A percentile compares a stretch with the other conserved stretches of the same genome.
These are phyloP conservation scores for Thecophora atra DNA, from an alignment of 2,888 invertebrate genomes.

Conservation along the genomic window DNA sequence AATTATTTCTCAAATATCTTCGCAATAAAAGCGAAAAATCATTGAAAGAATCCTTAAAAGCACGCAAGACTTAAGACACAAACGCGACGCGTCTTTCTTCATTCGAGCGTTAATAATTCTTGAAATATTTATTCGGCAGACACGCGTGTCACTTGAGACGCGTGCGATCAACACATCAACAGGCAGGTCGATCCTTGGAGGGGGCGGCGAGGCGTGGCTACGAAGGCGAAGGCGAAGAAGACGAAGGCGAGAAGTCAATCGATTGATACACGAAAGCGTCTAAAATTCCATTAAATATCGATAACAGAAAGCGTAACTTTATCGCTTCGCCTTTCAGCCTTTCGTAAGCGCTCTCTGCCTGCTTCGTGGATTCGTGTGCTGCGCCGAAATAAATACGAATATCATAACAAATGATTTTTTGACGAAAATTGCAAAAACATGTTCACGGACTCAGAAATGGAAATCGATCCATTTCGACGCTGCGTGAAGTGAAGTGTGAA, in stretches of 20 bases:
- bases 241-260: neutral
- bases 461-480: slow-evolving; percentile 29
- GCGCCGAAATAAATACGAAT: slow-evolving; percentile 5
- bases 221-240: neutral
- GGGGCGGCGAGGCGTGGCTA: neutral
- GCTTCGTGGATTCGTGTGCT: neutral
- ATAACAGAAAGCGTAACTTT: slow-evolving; percentile 17
- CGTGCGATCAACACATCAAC: slow-evolving; percentile 59
- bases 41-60: too few relatives aligned
- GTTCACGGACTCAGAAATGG: slow-evolving; percentile 6
- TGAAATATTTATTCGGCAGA: slow-evolving; percentile 32
- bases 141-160: slow-evolving; percentile 63
- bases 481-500: slow-evolving; percentile 33
- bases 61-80: neutral
- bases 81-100: neutral
- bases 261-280: neutral
- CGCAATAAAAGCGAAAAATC: too few relatives aligned
- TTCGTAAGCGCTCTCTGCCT: neutral
- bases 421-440: slow-evolving; percentile 3
- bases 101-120: neutral
- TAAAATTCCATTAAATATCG: slow-evolving; percentile 7
- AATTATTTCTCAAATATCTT: too few relatives aligned
- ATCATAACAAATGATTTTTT: slow-evolving; percentile 5
- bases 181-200: neutral
- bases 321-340: slow-evolving; percentile 12